Evolutionary conservation across 2,113 vertebrate genomes (phyloP).

Genomic region (Formicarius rufipectus): DNA sequence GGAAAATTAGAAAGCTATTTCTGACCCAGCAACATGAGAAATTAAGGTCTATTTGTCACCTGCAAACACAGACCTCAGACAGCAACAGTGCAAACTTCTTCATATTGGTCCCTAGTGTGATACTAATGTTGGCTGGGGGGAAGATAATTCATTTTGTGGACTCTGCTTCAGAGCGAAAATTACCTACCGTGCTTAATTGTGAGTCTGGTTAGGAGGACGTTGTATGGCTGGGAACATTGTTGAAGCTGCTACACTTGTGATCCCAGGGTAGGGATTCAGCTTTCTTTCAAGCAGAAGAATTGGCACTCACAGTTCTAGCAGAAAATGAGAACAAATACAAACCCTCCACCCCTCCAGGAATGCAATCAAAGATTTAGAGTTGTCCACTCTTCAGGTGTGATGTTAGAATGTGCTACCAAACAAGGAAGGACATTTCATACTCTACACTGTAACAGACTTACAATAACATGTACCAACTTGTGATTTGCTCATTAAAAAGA

Average conservation of each 20-base stretch:
- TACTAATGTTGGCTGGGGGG: background rate
- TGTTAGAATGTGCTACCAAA: background rate
- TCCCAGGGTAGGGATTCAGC: background rate
- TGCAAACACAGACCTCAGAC: slow-evolving; percentile 15
- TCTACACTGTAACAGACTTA: background rate
- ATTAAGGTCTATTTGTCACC: slow-evolving; percentile 50
- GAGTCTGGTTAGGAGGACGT: background rate
- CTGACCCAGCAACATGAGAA: slow-evolving; percentile 19
- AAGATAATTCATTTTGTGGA: slow-evolving; percentile 26
- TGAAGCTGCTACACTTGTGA: background rate
- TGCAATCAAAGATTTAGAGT: background rate
- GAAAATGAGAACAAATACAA: background rate
- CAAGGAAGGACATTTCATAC: background rate
- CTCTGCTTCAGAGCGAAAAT: background rate
- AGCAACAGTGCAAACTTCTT: background rate
- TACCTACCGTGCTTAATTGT: background rate
- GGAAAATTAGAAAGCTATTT: slow-evolving; percentile 32
- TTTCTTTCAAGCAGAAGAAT: background rate
- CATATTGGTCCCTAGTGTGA: background rate
- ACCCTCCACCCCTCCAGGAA: background rate
- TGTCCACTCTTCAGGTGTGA: background rate
- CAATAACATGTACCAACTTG: background rate
- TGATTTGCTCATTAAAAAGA: background rate
- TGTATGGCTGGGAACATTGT: background rate
- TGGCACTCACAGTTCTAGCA: background rate